A percentile compares a stretch with the other conserved stretches of the same genome.
Conservation (phyloP, 2,113 vertebrate species). For the Oreochromis niloticus region DNA sequence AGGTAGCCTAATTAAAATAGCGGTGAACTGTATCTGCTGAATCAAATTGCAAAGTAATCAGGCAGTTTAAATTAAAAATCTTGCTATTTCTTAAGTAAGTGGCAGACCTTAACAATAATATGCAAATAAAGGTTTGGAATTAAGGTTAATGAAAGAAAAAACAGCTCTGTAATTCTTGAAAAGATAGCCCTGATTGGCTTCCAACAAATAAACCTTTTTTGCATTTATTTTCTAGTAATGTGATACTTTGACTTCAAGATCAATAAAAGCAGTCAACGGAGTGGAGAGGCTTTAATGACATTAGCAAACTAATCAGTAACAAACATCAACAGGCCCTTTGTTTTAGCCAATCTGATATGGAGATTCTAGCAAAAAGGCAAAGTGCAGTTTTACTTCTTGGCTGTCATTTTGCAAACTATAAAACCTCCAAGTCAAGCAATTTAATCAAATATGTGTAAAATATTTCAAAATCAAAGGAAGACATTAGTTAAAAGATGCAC, state of each 20-base stretch:
- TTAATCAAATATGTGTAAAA: not conserved
- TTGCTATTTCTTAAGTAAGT: not conserved
- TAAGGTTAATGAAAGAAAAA: not conserved
- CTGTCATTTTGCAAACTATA: not conserved
- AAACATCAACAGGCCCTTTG: not conserved
- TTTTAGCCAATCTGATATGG: not conserved
- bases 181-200: not conserved
- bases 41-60: not conserved
- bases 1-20: not conserved
- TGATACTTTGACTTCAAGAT: slow-evolving; percentile 10
- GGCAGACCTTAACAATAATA: not conserved
- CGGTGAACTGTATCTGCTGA: not conserved
- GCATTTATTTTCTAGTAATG: not conserved
- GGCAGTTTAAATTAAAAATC: not conserved
- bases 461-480: not conserved
- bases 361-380: not conserved
- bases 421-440: not conserved
- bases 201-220: not conserved
- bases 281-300: slow-evolving; percentile 17
- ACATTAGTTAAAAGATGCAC: not conserved
- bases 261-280: slow-evolving; percentile 18
- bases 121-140: not conserved
- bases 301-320: not conserved
- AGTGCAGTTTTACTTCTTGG: not conserved
- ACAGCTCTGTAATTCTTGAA: not conserved